phyloP scores from a whole-genome alignment of 2,888 invertebrate species.

The Ornithoptera alexandrae region DNA sequence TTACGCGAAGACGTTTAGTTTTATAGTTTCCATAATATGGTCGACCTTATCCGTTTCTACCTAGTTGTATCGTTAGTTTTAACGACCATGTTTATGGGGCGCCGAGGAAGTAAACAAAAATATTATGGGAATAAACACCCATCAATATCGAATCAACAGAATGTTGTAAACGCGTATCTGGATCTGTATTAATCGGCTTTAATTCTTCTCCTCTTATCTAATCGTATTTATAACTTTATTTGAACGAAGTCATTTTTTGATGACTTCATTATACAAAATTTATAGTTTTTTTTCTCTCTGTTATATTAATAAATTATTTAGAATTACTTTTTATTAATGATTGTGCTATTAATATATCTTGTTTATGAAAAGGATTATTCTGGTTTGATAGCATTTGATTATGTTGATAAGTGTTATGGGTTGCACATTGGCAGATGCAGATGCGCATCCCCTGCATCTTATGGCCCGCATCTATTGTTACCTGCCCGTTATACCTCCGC shows the following conservation, averaged over 20 bases:
- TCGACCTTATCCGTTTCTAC: constrained; percentile 19
- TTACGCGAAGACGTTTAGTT: constrained; percentile 15
- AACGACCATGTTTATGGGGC: constrained; percentile 21
- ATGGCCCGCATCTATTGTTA: constrained; percentile 7
- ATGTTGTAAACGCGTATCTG: constrained; percentile 18
- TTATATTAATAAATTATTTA: no score
- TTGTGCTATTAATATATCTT: no score
- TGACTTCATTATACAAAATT: no score
- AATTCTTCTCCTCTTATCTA: not conserved
- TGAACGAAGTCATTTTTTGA: no score
- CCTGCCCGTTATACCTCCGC: constrained; percentile 4
- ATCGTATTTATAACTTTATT: not conserved
- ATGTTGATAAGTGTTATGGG: not conserved
- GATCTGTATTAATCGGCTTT: constrained; percentile 8
- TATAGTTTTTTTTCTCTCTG: no score
- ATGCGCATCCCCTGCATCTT: not conserved
- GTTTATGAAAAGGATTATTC: no score
- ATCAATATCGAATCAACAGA: constrained; percentile 22
- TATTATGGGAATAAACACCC: constrained; percentile 25
- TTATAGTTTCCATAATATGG: constrained; percentile 22
- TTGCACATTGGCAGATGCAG: not conserved
- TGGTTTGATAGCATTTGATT: no score
- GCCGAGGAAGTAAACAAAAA: constrained; percentile 25
- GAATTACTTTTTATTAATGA: no score
- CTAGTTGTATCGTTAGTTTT: constrained; percentile 21